phyloP scores from a whole-genome alignment of 2,797 vertebrate species.

The Macroramphosus scolopax region DNA sequence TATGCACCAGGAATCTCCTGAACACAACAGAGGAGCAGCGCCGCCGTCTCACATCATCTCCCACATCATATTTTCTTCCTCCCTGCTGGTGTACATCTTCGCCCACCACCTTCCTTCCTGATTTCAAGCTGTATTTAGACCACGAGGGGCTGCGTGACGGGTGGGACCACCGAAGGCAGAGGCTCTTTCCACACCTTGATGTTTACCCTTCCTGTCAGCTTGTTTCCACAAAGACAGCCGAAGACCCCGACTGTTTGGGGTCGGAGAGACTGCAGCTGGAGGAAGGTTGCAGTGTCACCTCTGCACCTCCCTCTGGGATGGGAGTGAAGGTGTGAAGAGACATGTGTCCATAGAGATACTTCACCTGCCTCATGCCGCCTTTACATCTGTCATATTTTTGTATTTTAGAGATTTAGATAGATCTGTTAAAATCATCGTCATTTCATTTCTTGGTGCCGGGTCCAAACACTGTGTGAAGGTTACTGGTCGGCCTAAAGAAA shows the following conservation, averaged over 20 bases:
- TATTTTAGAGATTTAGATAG: too few relatives aligned
- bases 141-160: conserved; percentile 12
- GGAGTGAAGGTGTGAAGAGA: conserved; percentile 31
- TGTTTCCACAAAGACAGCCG: conserved; percentile 59
- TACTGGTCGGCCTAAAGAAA: neutral
- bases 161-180: conserved; percentile 55
- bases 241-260: conserved; percentile 44
- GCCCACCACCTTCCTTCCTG: conserved; percentile 15
- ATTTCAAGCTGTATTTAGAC: conserved; percentile 38
- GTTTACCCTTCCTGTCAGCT: conserved; percentile 70
- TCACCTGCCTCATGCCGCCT: conserved; percentile 25
- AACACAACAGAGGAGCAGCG: neutral
- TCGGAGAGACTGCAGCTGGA: conserved; percentile 50
- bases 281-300: conserved; percentile 48
- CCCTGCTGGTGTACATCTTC: conserved; percentile 25
- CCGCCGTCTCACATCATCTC: conserved; percentile 10
- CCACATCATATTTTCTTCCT: conserved; percentile 22
- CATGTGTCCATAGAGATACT: conserved; percentile 27
- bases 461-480: conserved; percentile 4
- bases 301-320: conserved; percentile 31
- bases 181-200: conserved; percentile 64
- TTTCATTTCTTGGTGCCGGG: too few relatives aligned
- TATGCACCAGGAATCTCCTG: conserved; percentile 36
- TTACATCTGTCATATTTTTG: neutral
- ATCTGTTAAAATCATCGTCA: too few relatives aligned